Conservation (phyloP, 2,888 invertebrate genomes). For the Orthosia gracilis region DNA sequence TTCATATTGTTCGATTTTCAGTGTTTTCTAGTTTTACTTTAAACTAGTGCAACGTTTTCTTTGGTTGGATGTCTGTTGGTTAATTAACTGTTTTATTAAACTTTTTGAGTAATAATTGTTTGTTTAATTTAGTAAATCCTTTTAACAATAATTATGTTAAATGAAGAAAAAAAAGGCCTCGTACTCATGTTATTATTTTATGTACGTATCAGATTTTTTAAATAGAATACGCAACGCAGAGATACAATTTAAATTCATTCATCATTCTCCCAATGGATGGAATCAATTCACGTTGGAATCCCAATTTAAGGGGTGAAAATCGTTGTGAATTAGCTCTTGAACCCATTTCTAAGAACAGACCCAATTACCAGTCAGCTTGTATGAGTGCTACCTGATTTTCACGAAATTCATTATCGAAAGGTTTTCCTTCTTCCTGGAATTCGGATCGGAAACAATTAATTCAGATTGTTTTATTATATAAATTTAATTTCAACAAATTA, state of each 20-base stretch:
- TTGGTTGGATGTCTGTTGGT: neutral
- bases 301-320: too few relatives aligned
- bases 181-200: too few relatives aligned
- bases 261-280: too few relatives aligned
- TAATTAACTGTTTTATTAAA: neutral
- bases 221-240: too few relatives aligned
- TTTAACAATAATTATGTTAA: neutral
- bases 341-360: too few relatives aligned
- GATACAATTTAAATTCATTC: too few relatives aligned
- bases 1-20: constrained; percentile 39
- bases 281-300: too few relatives aligned
- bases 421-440: neutral
- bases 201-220: too few relatives aligned
- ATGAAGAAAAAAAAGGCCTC: too few relatives aligned
- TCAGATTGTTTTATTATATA: neutral
- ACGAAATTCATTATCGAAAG: neutral
- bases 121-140: neutral
- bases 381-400: too few relatives aligned
- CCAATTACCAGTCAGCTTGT: too few relatives aligned
- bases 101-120: neutral
- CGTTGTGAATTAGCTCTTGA: too few relatives aligned
- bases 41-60: neutral
- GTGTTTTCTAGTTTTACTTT: constrained; percentile 19
- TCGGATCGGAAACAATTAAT: neutral
- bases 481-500: constrained; percentile 8